Conservation (phyloP, 2,113 vertebrate genomes). For the Otus sunia region DNA sequence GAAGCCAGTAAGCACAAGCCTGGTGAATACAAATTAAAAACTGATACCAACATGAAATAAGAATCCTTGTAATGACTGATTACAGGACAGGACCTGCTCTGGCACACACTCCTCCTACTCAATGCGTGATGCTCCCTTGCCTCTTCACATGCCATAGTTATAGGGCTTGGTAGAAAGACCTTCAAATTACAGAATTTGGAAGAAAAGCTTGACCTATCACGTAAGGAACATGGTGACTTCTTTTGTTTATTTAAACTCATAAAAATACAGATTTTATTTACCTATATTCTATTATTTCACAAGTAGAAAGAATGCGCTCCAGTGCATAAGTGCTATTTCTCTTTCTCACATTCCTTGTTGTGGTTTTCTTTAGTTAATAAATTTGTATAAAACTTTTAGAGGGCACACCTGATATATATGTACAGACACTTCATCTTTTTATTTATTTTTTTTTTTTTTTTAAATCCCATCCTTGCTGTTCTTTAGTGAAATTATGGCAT, state of each 20-base stretch:
- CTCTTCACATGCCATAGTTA: rapidly evolving
- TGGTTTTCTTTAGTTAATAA: background rate
- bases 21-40: background rate
- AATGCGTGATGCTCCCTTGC: rapidly evolving
- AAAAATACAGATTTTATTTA: background rate
- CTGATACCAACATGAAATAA: background rate
- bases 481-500: background rate
- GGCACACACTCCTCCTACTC: background rate
- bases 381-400: background rate
- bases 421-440: background rate
- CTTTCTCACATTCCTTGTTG: background rate
- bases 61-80: background rate
- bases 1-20: background rate
- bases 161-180: background rate
- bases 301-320: background rate
- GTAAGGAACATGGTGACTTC: background rate
- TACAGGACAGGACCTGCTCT: background rate
- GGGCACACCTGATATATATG: background rate
- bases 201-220: too few species aligned
- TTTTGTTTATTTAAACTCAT: background rate
- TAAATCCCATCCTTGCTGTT: background rate
- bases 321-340: background rate
- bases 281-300: background rate
- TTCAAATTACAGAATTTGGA: background rate
- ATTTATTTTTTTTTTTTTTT: background rate